Conservation (phyloP, 2,888 invertebrate genomes). For the Tipula vernalis region DNA sequence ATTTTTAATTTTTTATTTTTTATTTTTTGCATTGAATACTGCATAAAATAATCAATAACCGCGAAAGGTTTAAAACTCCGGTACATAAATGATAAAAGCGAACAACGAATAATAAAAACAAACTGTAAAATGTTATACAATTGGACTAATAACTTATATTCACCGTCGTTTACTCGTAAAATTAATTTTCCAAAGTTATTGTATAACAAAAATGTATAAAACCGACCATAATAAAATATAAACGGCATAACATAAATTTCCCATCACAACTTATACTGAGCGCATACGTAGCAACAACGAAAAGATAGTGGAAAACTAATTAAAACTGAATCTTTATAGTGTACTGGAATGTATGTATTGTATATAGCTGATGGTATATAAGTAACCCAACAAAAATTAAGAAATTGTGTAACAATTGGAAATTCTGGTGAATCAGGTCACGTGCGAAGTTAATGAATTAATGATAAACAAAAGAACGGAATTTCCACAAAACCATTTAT, state of each 20-base stretch:
- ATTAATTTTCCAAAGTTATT: too few relatives aligned
- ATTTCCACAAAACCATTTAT: neutral
- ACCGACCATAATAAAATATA: neutral
- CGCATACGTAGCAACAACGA: neutral
- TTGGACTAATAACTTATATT: too few relatives aligned
- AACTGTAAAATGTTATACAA: too few relatives aligned
- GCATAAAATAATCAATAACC: neutral
- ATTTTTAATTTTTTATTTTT: too few relatives aligned
- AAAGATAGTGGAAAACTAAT: neutral
- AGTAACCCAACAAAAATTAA: neutral
- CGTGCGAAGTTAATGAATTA: neutral
- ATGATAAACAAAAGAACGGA: neutral
- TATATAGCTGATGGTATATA: neutral
- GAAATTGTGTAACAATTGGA: neutral
- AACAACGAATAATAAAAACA: too few relatives aligned
- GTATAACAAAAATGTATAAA: too few relatives aligned
- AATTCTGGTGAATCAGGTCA: neutral
- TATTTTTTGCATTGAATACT: too few relatives aligned
- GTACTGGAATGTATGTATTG: neutral
- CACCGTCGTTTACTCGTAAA: too few relatives aligned
- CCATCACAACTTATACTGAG: too few relatives aligned
- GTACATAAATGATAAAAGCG: too few relatives aligned
- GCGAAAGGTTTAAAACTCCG: neutral
- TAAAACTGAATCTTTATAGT: neutral
- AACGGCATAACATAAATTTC: neutral